Evolutionary conservation across 2,113 vertebrate species (phyloP).

Genomic region (Thamnaconus septentrionalis): DNA sequence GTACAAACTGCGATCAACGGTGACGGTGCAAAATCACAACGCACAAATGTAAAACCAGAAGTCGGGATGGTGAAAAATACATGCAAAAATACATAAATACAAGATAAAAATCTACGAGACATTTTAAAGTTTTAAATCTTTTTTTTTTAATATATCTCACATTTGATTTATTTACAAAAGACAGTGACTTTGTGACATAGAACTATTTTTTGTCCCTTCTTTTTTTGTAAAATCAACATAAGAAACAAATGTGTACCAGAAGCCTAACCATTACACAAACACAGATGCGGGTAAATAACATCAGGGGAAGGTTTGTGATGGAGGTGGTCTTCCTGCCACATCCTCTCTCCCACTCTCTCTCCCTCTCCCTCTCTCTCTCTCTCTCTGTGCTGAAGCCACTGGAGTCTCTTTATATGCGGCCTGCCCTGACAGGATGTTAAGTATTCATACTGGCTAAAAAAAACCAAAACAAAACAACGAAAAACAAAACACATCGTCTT

Average conservation of each 20-base stretch:
- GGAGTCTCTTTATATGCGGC: too few species aligned
- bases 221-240: slow-evolving; percentile 62
- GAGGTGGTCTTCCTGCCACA: too few species aligned
- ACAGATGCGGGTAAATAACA: slow-evolving; percentile 65
- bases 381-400: too few species aligned
- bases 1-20: too few species aligned
- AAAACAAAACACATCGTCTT: slow-evolving; percentile 28
- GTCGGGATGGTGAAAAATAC: background rate
- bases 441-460: slow-evolving; percentile 47
- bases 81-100: background rate
- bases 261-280: slow-evolving; percentile 64
- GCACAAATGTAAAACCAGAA: background rate
- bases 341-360: too few species aligned
- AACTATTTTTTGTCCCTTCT: slow-evolving; percentile 46
- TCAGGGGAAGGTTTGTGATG: slow-evolving; percentile 16
- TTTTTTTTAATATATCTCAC: slow-evolving; percentile 75
- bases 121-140: slow-evolving; percentile 60
- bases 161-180: slow-evolving; percentile 82
- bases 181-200: slow-evolving; percentile 73
- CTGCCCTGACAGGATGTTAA: slow-evolving; percentile 19
- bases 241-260: slow-evolving; percentile 64
- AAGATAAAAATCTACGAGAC: slow-evolving; percentile 1
- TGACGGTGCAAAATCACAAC: too few species aligned
- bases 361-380: too few species aligned
- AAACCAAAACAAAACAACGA: background rate